Conservation (phyloP, 2,113 vertebrate genomes). For the Paralichthys olivaceus region DNA sequence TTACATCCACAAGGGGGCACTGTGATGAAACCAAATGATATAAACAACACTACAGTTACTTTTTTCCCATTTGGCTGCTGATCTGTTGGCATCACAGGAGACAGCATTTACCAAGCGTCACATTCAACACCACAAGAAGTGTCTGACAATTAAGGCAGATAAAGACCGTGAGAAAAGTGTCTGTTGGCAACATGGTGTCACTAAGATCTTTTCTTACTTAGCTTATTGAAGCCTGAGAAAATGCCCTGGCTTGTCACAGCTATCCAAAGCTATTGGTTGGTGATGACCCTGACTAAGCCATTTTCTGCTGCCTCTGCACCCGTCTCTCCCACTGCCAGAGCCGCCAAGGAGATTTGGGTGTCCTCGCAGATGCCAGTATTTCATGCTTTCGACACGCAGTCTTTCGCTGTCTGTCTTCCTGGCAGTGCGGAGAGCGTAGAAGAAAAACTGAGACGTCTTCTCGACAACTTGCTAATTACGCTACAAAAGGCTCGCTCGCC, state of each 20-base stretch:
- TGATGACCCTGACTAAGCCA: slow-evolving; percentile 79
- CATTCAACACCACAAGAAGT: slow-evolving; percentile 26
- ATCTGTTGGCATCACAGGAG: no score
- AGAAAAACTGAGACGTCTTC: slow-evolving; percentile 45
- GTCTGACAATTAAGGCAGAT: slow-evolving; percentile 45
- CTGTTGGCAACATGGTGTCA: slow-evolving; percentile 38
- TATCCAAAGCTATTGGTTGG: slow-evolving; percentile 70
- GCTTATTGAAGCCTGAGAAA: slow-evolving; percentile 71
- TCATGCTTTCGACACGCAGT: slow-evolving; percentile 69
- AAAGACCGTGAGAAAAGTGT: slow-evolving; percentile 60
- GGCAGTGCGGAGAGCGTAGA: slow-evolving; percentile 46
- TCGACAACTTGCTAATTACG: slow-evolving; percentile 62
- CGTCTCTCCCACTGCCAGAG: slow-evolving; percentile 53
- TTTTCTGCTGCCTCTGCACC: slow-evolving; percentile 75
- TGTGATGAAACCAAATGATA: no score
- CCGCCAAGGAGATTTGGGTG: slow-evolving; percentile 68
- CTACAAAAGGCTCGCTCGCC: slow-evolving; percentile 52
- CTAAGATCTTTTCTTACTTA: slow-evolving; percentile 61
- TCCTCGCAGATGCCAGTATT: slow-evolving; percentile 71
- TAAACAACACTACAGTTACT: background rate
- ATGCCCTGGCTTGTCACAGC: slow-evolving; percentile 68
- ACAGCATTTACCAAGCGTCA: background rate
- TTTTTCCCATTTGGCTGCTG: no score
- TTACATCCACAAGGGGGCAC: no score
- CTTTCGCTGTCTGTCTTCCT: slow-evolving; percentile 57